Evolutionary conservation across 37 sponge, comb jelly and placozoan species (phyloP).

Genomic region (Halichondria panicea): DNA sequence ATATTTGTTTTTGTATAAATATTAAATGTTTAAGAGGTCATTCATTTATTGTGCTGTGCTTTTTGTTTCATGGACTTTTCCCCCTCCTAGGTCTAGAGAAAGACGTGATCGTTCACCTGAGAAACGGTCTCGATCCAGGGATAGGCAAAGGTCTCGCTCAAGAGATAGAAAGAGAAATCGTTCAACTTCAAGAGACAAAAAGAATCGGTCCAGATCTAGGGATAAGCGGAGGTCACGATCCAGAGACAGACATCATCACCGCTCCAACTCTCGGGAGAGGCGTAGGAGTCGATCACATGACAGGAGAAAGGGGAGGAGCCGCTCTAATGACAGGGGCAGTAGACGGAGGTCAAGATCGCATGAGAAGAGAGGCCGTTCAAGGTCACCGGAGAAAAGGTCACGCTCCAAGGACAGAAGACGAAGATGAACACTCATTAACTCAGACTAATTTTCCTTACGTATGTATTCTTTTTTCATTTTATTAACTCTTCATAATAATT

Average conservation of each 20-base stretch:
- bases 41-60: too few species aligned
- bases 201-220: constrained; percentile 20
- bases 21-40: too few species aligned
- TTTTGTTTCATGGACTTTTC: too few species aligned
- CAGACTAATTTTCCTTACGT: too few species aligned
- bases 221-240: constrained; percentile 27
- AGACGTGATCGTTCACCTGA: constrained; percentile 9
- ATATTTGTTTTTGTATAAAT: background rate
- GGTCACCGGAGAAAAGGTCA: too few species aligned
- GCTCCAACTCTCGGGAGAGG: too few species aligned
- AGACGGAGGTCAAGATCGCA: background rate
- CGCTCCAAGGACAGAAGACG: too few species aligned
- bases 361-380: background rate
- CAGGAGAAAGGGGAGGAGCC: constrained; percentile 18
- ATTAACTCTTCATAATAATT: background rate
- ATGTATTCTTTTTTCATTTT: background rate
- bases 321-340: constrained; percentile 27
- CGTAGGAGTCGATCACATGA: constrained; percentile 10
- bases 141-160: constrained; percentile 20
- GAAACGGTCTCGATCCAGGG: constrained; percentile 25
- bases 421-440: too few species aligned
- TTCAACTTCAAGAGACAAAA: background rate
- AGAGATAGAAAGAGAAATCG: constrained; percentile 29
- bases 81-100: constrained; percentile 24
- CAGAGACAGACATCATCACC: constrained; percentile 21